Conservation (phyloP, 1,140 invertebrate species). For the Seison nebaliae region DNA sequence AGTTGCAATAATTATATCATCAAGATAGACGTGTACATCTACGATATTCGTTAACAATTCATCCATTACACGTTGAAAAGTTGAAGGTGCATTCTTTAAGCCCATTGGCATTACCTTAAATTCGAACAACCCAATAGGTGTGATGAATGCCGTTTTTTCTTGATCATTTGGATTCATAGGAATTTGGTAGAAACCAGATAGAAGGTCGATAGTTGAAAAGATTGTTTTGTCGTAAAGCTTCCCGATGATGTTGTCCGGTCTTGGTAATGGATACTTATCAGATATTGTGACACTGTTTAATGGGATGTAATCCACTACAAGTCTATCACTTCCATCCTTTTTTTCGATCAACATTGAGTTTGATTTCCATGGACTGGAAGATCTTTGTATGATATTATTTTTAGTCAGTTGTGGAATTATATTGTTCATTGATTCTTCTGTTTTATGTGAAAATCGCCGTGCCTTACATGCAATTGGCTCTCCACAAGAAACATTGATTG, state of each 20-base stretch:
- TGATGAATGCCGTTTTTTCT: slow-evolving; percentile 15
- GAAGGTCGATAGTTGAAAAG: slow-evolving; percentile 2
- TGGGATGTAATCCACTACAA: too few species aligned
- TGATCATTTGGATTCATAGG: slow-evolving; percentile 4
- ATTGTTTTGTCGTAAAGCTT: not conserved
- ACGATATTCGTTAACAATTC: slow-evolving; percentile 12
- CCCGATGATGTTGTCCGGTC: slow-evolving; percentile 5
- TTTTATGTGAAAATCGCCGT: too few species aligned
- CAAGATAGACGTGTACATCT: slow-evolving; percentile 24
- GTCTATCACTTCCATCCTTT: too few species aligned
- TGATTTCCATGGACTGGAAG: too few species aligned
- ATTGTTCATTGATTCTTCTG: too few species aligned
- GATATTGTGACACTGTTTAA: too few species aligned
- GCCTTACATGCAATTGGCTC: too few species aligned
- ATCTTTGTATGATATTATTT: too few species aligned
- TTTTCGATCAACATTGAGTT: too few species aligned
- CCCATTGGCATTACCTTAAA: slow-evolving; percentile 14
- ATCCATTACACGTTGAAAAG: not conserved
- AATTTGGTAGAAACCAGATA: slow-evolving; percentile 9
- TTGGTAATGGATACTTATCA: slow-evolving; percentile 6
- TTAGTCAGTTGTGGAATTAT: too few species aligned
- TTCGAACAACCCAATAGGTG: slow-evolving; percentile 14
- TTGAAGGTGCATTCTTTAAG: slow-evolving; percentile 7
- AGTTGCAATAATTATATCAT: slow-evolving; percentile 29
- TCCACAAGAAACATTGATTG: too few species aligned